These are phyloP conservation scores for Drosophila setosimentum DNA, from an alignment of 2,888 invertebrate species.

Conservation along the genomic window DNA sequence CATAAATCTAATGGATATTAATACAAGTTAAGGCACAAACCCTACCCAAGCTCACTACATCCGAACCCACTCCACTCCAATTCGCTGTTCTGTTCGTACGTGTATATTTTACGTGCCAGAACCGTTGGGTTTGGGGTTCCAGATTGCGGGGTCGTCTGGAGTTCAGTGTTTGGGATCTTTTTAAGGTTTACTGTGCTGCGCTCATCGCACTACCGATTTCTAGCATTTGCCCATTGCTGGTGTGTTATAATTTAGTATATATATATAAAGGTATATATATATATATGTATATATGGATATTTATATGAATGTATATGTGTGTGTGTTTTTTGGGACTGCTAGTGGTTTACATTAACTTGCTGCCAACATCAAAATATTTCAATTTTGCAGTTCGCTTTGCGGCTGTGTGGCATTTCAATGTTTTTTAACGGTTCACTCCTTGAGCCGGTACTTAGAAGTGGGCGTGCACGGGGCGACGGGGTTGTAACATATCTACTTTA, in stretches of 20 bases:
- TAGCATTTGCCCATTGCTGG: constrained; percentile 76
- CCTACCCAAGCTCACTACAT: background rate
- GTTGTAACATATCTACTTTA: constrained; percentile 38
- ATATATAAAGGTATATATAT: constrained; percentile 4
- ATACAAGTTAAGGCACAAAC: constrained; percentile 62
- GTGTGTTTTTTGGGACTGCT: constrained; percentile 37
- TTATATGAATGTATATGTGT: constrained; percentile 17
- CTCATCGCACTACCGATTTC: constrained; percentile 72
- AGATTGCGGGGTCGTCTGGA: constrained; percentile 1
- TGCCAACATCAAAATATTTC: constrained; percentile 76
- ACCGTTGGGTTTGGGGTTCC: constrained; percentile 9
- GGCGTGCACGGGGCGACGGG: background rate
- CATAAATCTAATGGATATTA: constrained; percentile 80
- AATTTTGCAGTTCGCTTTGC: constrained; percentile 77
- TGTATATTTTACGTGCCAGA: constrained; percentile 73
- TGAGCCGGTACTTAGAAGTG: constrained; percentile 12
- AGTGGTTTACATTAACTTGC: constrained; percentile 59
- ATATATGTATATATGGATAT: background rate
- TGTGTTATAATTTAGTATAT: constrained; percentile 73
- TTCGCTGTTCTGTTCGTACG: constrained; percentile 47
- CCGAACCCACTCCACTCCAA: background rate
- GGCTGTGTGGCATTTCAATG: constrained; percentile 68
- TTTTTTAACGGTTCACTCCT: constrained; percentile 44
- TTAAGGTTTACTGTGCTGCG: constrained; percentile 33
- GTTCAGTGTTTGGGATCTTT: constrained; percentile 5